Conservation (phyloP, 2,113 vertebrate genomes). For the Aythya baeri region DNA sequence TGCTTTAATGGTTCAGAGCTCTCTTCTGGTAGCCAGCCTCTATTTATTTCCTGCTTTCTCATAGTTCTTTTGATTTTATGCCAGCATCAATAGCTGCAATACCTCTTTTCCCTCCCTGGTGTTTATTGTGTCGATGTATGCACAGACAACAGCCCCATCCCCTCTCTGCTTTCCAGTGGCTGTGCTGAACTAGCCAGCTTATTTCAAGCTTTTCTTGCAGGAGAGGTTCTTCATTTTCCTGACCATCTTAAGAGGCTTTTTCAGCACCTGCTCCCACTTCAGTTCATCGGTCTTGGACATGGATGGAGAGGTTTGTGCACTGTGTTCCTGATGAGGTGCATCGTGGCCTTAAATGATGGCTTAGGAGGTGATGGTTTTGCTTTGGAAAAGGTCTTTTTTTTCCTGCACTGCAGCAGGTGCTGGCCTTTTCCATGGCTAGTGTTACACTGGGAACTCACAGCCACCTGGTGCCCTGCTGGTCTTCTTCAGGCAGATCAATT, state of each 20-base stretch:
- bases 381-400: neutral
- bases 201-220: neutral
- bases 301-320: neutral
- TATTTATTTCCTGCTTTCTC: neutral
- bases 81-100: conserved; percentile 12
- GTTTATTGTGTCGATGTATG: neutral
- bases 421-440: neutral
- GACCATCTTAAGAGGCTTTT: neutral
- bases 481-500: neutral
- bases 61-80: neutral
- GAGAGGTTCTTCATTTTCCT: neutral
- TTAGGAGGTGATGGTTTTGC: neutral
- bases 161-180: neutral
- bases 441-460: neutral
- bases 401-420: neutral
- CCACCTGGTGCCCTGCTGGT: neutral
- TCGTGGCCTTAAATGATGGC: neutral
- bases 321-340: neutral
- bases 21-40: neutral
- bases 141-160: neutral
- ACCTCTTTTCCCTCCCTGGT: neutral
- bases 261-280: neutral
- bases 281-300: neutral
- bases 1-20: neutral
- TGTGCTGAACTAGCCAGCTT: neutral